Base-by-base conservation (phyloP, 2,113 vertebrate genomes). In the Eonycteris spelaea region DNA sequence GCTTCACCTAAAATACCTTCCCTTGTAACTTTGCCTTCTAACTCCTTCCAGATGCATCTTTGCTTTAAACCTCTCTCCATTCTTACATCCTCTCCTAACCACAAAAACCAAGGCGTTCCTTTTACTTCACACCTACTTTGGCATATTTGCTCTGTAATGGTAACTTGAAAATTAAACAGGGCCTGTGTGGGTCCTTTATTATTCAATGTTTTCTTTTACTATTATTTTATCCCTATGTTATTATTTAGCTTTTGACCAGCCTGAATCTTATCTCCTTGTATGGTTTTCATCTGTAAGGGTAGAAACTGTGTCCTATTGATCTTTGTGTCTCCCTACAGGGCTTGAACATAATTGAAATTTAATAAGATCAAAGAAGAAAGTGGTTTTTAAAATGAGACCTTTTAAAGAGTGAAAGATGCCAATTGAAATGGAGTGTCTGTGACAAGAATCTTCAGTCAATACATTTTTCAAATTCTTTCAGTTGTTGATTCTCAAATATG, bases 401-500 rank as follows among this genome's bases (percentile, higher is more conserved):
- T 94, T 96, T 61, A 92, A 94, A 96, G 55, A 84, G 68, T 91
- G 55, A 92, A 85, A 96, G 82, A 92, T 78, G 38, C 57, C 45
- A 83, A 59, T 61, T 86, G 65, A 97, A 96, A 92, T 91, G 77
- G 77, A 96, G 80, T 97, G 77, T 96, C 67, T 95, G 43, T 97
- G 96, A 97, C 95, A 97, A 91, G 95, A 94, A 74, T 74, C 86
- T 97, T 95, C 63, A 59, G 88, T 78, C 95, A 94, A 88, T 91
- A 78, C 67, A 0, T 97, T 97, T 97, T 95, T 96, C 40, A 96
- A 96, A 97, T 94, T 91, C 82, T 86, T 96, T 96, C 61, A 94
- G 63, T 74, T 96, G 94, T 96, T 96, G 94, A 96, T 30, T 83
- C 55, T 97, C 89, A 96, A 95, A 95, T 97, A 96, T 96, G 93